Evolutionary conservation across 1,140 invertebrate genomes (phyloP), one percentile per base, ranked within the genome.

Genomic region (Charaxes varanes): DNA sequence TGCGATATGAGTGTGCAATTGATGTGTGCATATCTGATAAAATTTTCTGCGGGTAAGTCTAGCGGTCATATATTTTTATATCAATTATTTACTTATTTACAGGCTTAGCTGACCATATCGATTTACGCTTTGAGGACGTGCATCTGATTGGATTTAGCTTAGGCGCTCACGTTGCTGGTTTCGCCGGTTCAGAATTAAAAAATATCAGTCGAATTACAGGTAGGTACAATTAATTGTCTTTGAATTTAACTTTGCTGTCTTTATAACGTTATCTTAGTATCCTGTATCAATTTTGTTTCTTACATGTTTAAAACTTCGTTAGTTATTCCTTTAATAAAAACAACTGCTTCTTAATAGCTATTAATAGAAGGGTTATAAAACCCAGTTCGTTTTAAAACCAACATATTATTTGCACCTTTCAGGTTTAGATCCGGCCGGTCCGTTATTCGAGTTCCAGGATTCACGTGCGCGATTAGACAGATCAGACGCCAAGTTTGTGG

Each of bases 91-190:
- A 23, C 22, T 18, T 33, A 2, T 6, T 62, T 73, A 2, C 59
- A 85, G 84, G 88, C 32, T 67, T 88, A 37, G 81, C 86, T 28
- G 74, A 87, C 38, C 85, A 88, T 45, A 86, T 86, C 33, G 83
- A 90, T 44, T 79, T 92, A 7, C 84, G 88, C 13, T 80, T 88
- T 33, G 86, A 90, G 35, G 90, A 90, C 41, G 90, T 95, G 15
- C 96, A 99, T 63, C 66, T 98, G 13, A 96, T 98, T 53, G 96
- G 96, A 0, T 98, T 98, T 70, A 93, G 91, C 61, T 72, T 94
- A 33, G 96, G 96, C 0, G 95, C 96, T 0, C 96, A 99, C 65
- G 94, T 97, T 0, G 94, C 96, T 0, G 96, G 96, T 0, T 97
- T 97, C 62, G 94, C 95, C 0, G 97, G 96, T 0, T 90, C 94